A percentile compares a stretch with the other conserved stretches of the same genome.
Conservation (phyloP, 2,113 vertebrate genomes). For the Calonectris borealis region DNA sequence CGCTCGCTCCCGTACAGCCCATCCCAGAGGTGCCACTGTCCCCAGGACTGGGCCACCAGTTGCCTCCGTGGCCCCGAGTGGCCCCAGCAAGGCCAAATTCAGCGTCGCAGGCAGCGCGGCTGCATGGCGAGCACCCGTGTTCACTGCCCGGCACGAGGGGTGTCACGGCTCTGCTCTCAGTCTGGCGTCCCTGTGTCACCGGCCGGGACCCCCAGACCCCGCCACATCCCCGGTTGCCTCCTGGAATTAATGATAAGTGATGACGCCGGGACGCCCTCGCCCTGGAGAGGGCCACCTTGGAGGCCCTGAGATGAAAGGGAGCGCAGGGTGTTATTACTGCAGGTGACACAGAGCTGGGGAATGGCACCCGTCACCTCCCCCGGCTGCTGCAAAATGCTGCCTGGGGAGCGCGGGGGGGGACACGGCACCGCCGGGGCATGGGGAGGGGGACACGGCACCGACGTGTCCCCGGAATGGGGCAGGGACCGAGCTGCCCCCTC, state of each 20-base stretch:
- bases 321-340: not conserved
- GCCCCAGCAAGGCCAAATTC: not conserved
- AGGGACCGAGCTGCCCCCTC: not conserved
- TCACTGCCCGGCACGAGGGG: not conserved
- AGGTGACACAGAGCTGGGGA: slow-evolving; percentile 43
- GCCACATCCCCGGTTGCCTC: not conserved
- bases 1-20: fast-evolving
- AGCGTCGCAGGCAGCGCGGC: fast-evolving
- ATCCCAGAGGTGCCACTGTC: not conserved
- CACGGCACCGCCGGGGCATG: fast-evolving
- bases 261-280: fast-evolving
- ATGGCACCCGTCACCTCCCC: slow-evolving; percentile 16
- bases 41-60: not conserved
- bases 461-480: fast-evolving
- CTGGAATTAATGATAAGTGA: not conserved
- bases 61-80: fast-evolving
- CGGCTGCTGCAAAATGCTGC: not conserved
- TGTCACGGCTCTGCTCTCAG: not conserved
- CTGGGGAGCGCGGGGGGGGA: not conserved
- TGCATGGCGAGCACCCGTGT: fast-evolving
- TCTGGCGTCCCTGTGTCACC: not conserved
- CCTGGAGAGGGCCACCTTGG: not conserved
- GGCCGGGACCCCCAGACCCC: fast-evolving
- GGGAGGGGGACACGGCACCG: not conserved
- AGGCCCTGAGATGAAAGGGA: slow-evolving; percentile 37